Evolutionary conservation across 1,140 invertebrate genomes (phyloP).

Genomic region (Sminthurides bifidus): DNA sequence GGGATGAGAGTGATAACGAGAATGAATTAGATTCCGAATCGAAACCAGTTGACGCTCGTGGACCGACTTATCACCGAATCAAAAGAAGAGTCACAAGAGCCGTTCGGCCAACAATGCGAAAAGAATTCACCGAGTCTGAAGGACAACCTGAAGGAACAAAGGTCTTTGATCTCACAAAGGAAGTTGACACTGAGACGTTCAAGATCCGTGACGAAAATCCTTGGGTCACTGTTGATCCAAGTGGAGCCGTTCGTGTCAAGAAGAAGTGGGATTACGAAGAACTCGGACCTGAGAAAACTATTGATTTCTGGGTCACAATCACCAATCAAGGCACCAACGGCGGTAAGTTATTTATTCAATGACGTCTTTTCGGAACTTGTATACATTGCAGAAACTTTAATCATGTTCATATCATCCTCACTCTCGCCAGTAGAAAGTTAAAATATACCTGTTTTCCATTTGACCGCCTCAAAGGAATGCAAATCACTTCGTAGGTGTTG

Average conservation of each 20-base stretch:
- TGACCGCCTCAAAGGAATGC: too few relatives aligned
- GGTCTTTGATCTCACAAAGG: conserved; percentile 81
- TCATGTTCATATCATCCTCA: too few relatives aligned
- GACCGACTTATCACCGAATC: conserved; percentile 45
- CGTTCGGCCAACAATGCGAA: conserved; percentile 77
- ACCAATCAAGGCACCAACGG: conserved; percentile 66
- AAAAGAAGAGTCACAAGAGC: conserved; percentile 74
- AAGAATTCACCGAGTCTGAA: conserved; percentile 81
- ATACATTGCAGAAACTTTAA: too few relatives aligned
- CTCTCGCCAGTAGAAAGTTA: too few relatives aligned
- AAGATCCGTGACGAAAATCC: conserved; percentile 85
- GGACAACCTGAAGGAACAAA: conserved; percentile 74
- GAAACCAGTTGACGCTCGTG: conserved; percentile 12
- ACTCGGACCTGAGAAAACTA: conserved; percentile 85
- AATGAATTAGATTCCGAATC: conserved; percentile 17
- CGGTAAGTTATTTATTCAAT: conserved; percentile 49
- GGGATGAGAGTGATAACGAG: conserved; percentile 24
- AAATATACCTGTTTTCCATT: too few relatives aligned
- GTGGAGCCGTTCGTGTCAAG: conserved; percentile 81
- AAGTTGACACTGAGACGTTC: conserved; percentile 80
- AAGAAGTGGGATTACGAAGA: conserved; percentile 96
- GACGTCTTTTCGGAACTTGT: too few relatives aligned
- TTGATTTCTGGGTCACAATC: conserved; percentile 92
- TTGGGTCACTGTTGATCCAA: conserved; percentile 83
- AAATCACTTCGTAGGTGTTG: too few relatives aligned